Evolutionary conservation across 2,888 invertebrate genomes (phyloP).

Genomic region (Papilio gigon): DNA sequence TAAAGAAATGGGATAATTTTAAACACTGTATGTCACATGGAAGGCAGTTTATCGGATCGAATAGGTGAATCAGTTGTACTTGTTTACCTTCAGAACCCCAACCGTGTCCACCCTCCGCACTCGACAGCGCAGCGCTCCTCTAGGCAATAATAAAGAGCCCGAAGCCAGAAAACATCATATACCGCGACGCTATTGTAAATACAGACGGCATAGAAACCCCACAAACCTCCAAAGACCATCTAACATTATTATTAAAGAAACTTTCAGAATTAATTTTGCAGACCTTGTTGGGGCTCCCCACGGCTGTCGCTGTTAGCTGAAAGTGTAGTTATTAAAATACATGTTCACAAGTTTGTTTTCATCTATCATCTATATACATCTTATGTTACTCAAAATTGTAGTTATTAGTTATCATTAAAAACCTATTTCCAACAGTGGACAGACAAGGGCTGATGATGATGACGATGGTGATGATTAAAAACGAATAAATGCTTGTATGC

Average conservation of each 20-base stretch:
- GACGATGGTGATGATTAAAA: no score
- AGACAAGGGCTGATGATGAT: no score
- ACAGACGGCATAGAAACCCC: slow-evolving; percentile 67
- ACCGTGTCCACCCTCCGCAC: slow-evolving; percentile 61
- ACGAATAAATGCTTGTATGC: no score
- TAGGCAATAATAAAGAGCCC: slow-evolving; percentile 81
- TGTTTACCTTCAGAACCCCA: slow-evolving; percentile 76
- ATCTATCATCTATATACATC: neutral
- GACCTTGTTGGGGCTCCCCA: slow-evolving; percentile 64
- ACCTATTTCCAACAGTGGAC: no score
- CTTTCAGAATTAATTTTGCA: slow-evolving; percentile 75
- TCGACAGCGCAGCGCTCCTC: slow-evolving; percentile 65
- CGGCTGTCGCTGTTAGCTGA: no score
- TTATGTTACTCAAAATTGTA: neutral
- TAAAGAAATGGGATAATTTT: neutral
- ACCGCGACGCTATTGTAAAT: slow-evolving; percentile 65
- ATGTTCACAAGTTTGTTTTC: neutral
- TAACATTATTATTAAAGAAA: slow-evolving; percentile 78
- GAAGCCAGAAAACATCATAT: slow-evolving; percentile 81
- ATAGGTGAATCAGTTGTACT: slow-evolving; percentile 47
- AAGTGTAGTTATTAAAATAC: slow-evolving; percentile 33
- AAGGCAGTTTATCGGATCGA: neutral
- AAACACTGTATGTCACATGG: neutral
- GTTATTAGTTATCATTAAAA: neutral
- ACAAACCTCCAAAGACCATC: slow-evolving; percentile 75